phyloP scores from a whole-genome alignment of 2,113 vertebrate species.

The Uropsilus gracilis region DNA sequence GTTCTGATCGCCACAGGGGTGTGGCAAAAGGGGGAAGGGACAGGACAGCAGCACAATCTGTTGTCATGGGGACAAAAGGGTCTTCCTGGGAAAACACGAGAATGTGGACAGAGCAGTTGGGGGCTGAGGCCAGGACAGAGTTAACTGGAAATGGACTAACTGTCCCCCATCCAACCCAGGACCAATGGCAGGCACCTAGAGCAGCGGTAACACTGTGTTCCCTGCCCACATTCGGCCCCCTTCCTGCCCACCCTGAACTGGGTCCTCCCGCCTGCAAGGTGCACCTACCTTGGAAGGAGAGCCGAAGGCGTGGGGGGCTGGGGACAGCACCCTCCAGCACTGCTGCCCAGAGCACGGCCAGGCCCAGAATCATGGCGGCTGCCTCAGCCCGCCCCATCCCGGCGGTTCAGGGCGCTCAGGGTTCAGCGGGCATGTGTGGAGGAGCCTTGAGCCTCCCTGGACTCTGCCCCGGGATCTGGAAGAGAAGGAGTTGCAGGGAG shows the following conservation, averaged over 20 bases:
- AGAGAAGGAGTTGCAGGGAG: slow-evolving; percentile 60
- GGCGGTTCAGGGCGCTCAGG: slow-evolving; percentile 60
- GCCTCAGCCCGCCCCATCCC: slow-evolving; percentile 60
- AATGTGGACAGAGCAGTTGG: slow-evolving; percentile 13
- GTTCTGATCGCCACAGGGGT: neutral
- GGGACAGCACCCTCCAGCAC: slow-evolving; percentile 15
- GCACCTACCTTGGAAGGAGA: slow-evolving; percentile 82
- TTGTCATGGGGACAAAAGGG: slow-evolving; percentile 56
- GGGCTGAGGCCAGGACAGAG: slow-evolving; percentile 13
- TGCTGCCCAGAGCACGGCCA: slow-evolving; percentile 70
- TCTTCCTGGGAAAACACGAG: slow-evolving; percentile 31
- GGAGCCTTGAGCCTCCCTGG: slow-evolving; percentile 67
- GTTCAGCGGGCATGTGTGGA: slow-evolving; percentile 55
- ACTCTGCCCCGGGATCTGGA: slow-evolving; percentile 80
- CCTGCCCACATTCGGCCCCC: neutral
- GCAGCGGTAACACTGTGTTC: neutral
- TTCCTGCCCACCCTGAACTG: neutral
- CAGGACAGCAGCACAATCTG: slow-evolving; percentile 25
- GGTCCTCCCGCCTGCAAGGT: neutral
- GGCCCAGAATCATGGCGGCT: slow-evolving; percentile 72
- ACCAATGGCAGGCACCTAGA: neutral
- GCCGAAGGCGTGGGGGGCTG: slow-evolving; percentile 73
- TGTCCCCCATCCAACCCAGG: neutral
- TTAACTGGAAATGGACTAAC: slow-evolving; percentile 38
- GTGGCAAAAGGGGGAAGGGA: neutral